Conservation (phyloP, 2,113 vertebrate species). For the Ciconia stormi region DNA sequence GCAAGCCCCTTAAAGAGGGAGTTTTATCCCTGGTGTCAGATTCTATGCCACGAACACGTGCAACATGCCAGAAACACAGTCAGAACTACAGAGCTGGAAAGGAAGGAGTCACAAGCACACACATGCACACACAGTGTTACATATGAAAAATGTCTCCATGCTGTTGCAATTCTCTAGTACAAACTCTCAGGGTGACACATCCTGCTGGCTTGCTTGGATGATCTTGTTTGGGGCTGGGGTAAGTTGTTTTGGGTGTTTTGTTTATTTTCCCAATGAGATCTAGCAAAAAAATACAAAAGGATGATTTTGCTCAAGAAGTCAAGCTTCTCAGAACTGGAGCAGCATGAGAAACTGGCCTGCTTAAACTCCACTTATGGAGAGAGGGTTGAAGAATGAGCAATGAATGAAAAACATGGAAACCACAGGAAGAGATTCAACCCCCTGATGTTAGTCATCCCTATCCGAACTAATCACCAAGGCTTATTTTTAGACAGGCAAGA, state of each 20-base stretch:
- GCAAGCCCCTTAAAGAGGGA: neutral
- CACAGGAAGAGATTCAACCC: neutral
- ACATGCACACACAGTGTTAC: too few species aligned
- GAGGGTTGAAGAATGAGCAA: rapidly evolving
- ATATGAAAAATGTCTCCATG: neutral
- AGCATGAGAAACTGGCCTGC: neutral
- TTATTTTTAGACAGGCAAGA: neutral
- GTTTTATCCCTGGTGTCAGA: neutral
- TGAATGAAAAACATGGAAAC: neutral
- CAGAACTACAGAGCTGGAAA: neutral
- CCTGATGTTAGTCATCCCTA: neutral
- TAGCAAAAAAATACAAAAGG: neutral
- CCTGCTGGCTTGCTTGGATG: neutral
- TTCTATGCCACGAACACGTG: neutral
- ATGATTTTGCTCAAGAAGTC: neutral
- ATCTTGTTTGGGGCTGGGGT: neutral
- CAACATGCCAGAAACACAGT: neutral
- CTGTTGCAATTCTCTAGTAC: neutral
- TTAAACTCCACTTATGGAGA: neutral
- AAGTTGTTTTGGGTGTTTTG: neutral
- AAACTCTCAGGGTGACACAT: neutral
- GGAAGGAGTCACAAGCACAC: neutral
- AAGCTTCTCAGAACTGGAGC: neutral
- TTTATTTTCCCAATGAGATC: neutral
- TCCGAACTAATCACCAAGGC: neutral